These are phyloP conservation scores for Triplophysa bombifrons DNA, from an alignment of 2,797 vertebrate genomes.

Conservation along the genomic window DNA sequence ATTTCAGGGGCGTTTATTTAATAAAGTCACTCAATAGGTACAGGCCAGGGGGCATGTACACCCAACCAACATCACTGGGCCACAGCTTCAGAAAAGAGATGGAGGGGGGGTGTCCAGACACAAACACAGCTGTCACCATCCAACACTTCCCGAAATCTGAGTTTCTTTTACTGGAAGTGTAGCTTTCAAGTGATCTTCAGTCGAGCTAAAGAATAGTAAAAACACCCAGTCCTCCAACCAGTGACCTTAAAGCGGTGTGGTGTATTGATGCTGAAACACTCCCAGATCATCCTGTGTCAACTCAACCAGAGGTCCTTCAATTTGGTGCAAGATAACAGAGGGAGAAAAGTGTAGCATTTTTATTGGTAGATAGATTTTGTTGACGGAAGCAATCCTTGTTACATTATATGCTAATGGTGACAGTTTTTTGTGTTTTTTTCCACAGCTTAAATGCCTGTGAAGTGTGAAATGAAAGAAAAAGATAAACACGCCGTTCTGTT, in stretches of 20 bases:
- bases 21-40: slow-evolving; percentile 73
- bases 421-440: too few relatives aligned
- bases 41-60: slow-evolving; percentile 61
- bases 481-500: too few relatives aligned
- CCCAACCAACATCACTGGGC: slow-evolving; percentile 58
- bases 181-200: not conserved
- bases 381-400: too few relatives aligned
- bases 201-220: not conserved
- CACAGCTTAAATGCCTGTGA: too few relatives aligned
- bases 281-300: not conserved
- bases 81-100: slow-evolving; percentile 60
- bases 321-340: too few relatives aligned
- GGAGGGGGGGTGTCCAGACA: slow-evolving; percentile 48
- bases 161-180: not conserved
- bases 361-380: too few relatives aligned
- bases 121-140: slow-evolving; percentile 79
- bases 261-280: not conserved
- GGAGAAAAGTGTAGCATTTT: too few relatives aligned
- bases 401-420: too few relatives aligned
- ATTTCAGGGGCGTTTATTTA: slow-evolving; percentile 75
- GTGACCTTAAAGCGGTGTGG: not conserved
- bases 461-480: too few relatives aligned
- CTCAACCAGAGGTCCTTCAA: too few relatives aligned
- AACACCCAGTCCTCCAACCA: not conserved
- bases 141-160: slow-evolving; percentile 9